Evolutionary conservation across 2,113 vertebrate species (phyloP), one percentile per base, ranked within the genome.

Genomic region (Pachyramphus minor): DNA sequence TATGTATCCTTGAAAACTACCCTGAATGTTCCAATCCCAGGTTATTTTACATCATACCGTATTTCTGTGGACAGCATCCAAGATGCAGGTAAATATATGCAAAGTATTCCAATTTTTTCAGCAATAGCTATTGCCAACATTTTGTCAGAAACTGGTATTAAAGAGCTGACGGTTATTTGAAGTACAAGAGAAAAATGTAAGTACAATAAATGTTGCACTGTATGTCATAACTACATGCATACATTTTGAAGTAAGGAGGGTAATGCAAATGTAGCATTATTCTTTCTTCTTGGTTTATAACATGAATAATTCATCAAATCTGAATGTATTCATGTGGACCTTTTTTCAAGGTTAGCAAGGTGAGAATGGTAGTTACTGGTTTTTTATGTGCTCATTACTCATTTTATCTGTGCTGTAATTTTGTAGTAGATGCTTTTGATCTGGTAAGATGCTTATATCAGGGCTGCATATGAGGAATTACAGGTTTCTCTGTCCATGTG

Each of bases 1-100:
- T 99, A 89, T 99, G 99, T 96, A 99, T 99, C 97, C 98, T 99
- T 88, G 99, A 99, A 97, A 99, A 99, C 96, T 99, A 99, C 77
- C 99, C 99, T 2, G 99, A 99, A 96, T 99, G 99, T 97, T 99
- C 99, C 94, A 99, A 99, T 95, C 99, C 99, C 92, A 98, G 98
- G 64, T 97, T 99, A 75, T 99, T 99, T 98, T 99, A 99, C 98
- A 99, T 99, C 95, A 99, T 99, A 60, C 99, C 99, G 0, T 99
- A 99, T 90, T 99, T 99, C 97, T 99, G 99, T 97, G 99, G 99
- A 96, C 99, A 99, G 91, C 99, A 99, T 97, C 99, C 99, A 90
- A 98, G 99, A 97, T 99, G 99, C 99, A 99, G 99, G 99, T 99
- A 98, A 96, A 59, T 84, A 81, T 33, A 41, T 45, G 31, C 28